Conservation (phyloP, 2,113 vertebrate species). For the Halichoerus grypus region DNA sequence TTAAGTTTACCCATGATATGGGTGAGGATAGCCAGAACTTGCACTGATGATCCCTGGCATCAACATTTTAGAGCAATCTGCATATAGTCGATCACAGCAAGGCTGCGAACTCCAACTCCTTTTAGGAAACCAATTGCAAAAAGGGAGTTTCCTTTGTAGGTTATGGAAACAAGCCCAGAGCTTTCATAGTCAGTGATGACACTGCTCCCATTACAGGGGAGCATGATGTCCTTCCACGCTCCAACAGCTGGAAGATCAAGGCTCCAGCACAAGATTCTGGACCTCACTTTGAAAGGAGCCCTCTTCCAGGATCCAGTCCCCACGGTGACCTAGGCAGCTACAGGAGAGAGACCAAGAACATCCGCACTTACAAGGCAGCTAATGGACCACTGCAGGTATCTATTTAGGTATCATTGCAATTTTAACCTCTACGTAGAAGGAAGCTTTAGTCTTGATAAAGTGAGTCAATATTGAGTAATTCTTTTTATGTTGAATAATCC, state of each 20-base stretch:
- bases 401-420: not conserved
- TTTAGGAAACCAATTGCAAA: not conserved
- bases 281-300: not conserved
- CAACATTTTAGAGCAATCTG: not conserved
- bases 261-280: not conserved
- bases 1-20: not conserved
- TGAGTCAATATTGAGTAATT: not conserved
- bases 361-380: accelerated
- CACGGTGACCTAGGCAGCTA: not conserved
- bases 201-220: not conserved
- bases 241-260: not conserved
- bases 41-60: not conserved
- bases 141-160: not conserved
- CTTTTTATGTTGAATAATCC: not conserved
- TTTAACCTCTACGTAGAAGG: not conserved
- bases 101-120: not conserved
- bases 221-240: not conserved
- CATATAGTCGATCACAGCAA: not conserved
- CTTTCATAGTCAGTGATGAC: not conserved
- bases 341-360: not conserved
- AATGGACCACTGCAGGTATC: not conserved
- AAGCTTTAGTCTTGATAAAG: not conserved
- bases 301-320: not conserved
- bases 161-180: not conserved
- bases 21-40: not conserved